These are phyloP conservation scores for Columbina picui DNA, from an alignment of 2,113 vertebrate genomes.

Conservation along the genomic window DNA sequence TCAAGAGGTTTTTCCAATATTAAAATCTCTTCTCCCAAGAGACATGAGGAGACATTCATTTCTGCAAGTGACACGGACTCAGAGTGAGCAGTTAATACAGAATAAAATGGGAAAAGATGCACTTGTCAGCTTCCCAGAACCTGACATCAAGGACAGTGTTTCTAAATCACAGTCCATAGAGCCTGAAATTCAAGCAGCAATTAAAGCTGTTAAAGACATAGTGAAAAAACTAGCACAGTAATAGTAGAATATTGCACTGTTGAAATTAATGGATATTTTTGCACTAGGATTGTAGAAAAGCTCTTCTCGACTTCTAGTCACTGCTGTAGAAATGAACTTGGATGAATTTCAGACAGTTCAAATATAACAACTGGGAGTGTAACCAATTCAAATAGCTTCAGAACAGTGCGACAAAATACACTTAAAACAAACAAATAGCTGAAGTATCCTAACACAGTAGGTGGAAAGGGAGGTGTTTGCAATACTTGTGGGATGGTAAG, in stretches of 20 bases:
- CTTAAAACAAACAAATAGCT: not conserved
- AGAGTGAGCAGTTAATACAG: constrained; percentile 17
- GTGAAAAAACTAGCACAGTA: not conserved
- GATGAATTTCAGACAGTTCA: not conserved
- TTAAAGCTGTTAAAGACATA: not conserved
- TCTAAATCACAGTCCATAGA: not conserved
- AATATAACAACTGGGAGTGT: not conserved
- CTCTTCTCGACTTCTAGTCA: not conserved
- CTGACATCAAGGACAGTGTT: not conserved
- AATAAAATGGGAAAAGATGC: constrained; percentile 23
- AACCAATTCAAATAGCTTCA: not conserved
- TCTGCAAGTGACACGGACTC: not conserved
- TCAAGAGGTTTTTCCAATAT: constrained; percentile 1
- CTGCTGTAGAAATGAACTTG: not conserved
- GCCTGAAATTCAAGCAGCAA: constrained; percentile 10
- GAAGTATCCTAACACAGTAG: not conserved
- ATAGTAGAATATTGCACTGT: not conserved
- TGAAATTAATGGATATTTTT: not conserved
- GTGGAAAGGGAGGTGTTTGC: not conserved
- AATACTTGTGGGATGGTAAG: not conserved
- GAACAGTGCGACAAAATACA: not conserved
- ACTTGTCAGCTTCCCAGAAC: not conserved
- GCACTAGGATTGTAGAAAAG: not conserved
- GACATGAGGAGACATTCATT: not conserved
- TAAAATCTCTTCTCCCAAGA: not conserved